These are phyloP conservation scores for Trachurus trachurus DNA, from an alignment of 2,797 vertebrate species.

Conservation along the genomic window DNA sequence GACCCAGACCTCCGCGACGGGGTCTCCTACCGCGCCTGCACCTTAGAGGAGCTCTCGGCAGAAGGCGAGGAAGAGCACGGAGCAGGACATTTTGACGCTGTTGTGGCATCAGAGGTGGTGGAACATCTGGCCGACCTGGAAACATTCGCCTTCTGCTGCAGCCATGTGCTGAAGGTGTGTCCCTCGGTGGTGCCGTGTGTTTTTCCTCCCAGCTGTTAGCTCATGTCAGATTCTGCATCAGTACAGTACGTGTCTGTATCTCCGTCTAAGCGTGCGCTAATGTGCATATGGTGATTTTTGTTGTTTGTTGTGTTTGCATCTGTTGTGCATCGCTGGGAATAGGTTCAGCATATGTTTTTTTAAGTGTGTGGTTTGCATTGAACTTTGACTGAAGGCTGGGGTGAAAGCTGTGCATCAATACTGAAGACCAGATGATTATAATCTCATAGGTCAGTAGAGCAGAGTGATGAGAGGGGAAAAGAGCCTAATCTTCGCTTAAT, in stretches of 20 bases:
- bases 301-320: constrained; percentile 43
- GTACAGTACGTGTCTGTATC: constrained; percentile 8
- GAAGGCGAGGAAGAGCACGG: constrained; percentile 72
- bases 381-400: constrained; percentile 18
- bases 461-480: constrained; percentile 26
- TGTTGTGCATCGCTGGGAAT: constrained; percentile 33
- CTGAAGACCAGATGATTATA: constrained; percentile 44
- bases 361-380: constrained; percentile 8
- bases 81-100: constrained; percentile 88
- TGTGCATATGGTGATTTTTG: constrained; percentile 18
- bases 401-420: constrained; percentile 44
- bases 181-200: constrained; percentile 60
- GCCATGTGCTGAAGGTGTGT: constrained; percentile 92
- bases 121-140: constrained; percentile 95
- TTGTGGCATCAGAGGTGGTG: constrained; percentile 96
- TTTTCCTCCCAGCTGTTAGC: constrained; percentile 32
- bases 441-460: constrained; percentile 66
- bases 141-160: constrained; percentile 91
- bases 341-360: constrained; percentile 26
- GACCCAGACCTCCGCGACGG: constrained; percentile 88
- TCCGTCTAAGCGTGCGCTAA: constrained; percentile 24
- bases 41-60: constrained; percentile 90
- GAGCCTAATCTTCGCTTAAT: constrained; percentile 46
- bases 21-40: constrained; percentile 90
- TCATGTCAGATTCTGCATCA: constrained; percentile 26